A percentile compares a stretch with the other conserved stretches of the same genome.
Conservation (phyloP, 2,797 vertebrate species). For the Glyptemys insculpta region DNA sequence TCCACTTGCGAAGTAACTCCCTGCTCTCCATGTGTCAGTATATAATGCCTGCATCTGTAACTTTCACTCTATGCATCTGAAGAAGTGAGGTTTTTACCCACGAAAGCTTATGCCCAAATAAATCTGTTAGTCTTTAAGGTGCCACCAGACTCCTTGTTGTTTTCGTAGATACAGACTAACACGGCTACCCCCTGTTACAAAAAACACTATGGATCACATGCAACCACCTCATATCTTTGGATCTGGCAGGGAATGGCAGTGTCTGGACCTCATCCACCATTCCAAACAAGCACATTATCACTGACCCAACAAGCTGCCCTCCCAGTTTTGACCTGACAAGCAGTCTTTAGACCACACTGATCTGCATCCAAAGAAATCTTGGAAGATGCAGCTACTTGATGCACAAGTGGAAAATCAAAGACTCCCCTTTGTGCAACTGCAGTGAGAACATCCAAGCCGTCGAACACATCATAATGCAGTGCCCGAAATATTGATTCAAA, state of each 20-base stretch:
- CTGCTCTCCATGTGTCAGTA: too few relatives aligned
- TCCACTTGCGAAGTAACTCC: too few relatives aligned
- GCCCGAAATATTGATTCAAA: not conserved
- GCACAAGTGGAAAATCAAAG: not conserved
- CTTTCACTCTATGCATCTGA: too few relatives aligned
- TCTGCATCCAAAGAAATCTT: not conserved
- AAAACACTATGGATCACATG: not conserved
- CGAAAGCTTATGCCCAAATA: too few relatives aligned
- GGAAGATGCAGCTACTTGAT: not conserved
- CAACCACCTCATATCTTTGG: not conserved
- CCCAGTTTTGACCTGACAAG: not conserved
- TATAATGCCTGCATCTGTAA: too few relatives aligned
- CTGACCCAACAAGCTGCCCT: not conserved
- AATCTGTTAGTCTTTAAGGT: too few relatives aligned
- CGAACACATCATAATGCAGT: not conserved
- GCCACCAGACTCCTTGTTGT: too few relatives aligned
- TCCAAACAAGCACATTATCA: not conserved
- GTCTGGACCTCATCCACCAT: not conserved
- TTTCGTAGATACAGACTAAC: too few relatives aligned
- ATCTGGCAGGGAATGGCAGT: not conserved
- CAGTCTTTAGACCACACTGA: not conserved
- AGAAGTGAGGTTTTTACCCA: too few relatives aligned
- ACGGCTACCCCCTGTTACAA: too few relatives aligned
- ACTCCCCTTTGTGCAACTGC: not conserved
- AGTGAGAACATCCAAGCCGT: not conserved